Evolutionary conservation across 1,140 invertebrate genomes (phyloP), one percentile per base, ranked within the genome.

Genomic region (Penaeus chinensis): DNA sequence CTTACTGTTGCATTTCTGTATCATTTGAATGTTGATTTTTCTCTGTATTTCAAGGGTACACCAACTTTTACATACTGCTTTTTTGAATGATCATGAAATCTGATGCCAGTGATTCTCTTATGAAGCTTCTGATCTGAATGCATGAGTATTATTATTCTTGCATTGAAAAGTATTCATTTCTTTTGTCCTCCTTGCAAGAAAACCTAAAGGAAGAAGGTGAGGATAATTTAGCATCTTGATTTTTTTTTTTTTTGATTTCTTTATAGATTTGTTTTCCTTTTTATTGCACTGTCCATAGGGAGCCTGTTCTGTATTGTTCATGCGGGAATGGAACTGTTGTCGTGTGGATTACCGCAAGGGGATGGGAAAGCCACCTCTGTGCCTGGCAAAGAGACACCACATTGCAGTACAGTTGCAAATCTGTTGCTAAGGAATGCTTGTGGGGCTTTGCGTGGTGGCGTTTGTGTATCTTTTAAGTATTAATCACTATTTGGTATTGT

Each of bases 191-290:
- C 54, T 60, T 79, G 24, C 77, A 79, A 79, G 77, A 79, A 79
- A 42, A 79, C 77, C 77, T 79, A 79, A 60, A 79, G 77, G 77
- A 79, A 79, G 27, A 79, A 79, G 77, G 77, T 79, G 77, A 79
- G 77, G 61, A 60, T 18, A 54, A 24, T 79, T 79, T 42, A 24
- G 47, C 77, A 79, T 79, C 47, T 60, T 79, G 77, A 42, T 42
- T 42, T 8, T 42, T 79, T 79, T 79, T 79, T 24, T 24, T 61
- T 16, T 54, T 0, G 0, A 61, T 79, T 24, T 79, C 61, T 79
- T n/a, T 22, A 79, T 24, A 18, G 37, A 27, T n/a, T 78, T 77
- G 54, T 77, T 54, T 78, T 78, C 76, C 47, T 54, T 60, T 79
- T 79, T 60, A 60, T 61, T 16, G n/a, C 77, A 60, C 77, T 24